Conservation (phyloP, 2,113 vertebrate genomes). For the Microtus pennsylvanicus region DNA sequence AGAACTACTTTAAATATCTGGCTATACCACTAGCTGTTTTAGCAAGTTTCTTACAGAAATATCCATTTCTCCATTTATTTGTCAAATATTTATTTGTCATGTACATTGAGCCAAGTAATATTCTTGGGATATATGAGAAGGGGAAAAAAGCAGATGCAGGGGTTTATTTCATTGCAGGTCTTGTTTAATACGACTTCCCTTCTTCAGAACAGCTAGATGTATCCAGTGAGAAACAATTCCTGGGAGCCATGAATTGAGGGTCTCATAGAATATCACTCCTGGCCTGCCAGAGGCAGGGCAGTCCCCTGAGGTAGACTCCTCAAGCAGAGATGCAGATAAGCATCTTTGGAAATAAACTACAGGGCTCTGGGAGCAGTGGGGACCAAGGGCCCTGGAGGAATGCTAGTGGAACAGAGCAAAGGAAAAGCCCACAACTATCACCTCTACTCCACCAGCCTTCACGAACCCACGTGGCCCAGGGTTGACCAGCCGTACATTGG, state of each 20-base stretch:
- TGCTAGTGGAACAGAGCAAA: not conserved
- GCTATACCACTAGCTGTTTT: not conserved
- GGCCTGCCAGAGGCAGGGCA: not conserved
- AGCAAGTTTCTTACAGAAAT: not conserved
- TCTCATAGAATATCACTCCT: not conserved
- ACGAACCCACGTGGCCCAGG: not conserved
- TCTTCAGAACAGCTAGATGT: not conserved
- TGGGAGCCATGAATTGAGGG: not conserved
- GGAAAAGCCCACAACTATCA: not conserved
- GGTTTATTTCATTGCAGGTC: not conserved
- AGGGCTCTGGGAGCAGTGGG: not conserved
- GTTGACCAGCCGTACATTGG: not conserved
- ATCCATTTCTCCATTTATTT: constrained; percentile 10
- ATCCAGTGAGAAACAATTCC: not conserved
- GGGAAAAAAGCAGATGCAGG: not conserved
- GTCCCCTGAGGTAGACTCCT: not conserved
- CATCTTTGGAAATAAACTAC: not conserved
- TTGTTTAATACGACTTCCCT: not conserved
- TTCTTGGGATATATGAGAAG: not conserved
- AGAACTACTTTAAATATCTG: not conserved
- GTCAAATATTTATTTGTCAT: constrained; percentile 19
- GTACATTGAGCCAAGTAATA: not conserved
- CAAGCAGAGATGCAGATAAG: not conserved
- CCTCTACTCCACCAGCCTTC: not conserved
- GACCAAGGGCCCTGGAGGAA: not conserved